phyloP scores from a whole-genome alignment of 2,888 invertebrate genomes.

The Dinocampus coccinellae region DNA sequence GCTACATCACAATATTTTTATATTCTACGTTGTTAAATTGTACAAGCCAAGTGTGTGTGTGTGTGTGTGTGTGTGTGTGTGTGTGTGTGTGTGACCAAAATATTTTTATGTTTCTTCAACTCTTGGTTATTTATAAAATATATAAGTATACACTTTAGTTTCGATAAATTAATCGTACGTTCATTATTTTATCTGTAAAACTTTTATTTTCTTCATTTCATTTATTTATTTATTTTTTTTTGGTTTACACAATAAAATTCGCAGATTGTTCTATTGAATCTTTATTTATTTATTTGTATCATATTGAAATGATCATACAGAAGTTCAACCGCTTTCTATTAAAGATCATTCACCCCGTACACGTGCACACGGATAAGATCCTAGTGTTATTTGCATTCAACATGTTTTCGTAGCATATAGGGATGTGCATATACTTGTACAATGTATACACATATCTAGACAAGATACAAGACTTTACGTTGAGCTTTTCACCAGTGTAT shows the following conservation, averaged over 20 bases:
- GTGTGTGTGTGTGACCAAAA: conserved; percentile 37
- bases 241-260: no score
- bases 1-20: conserved; percentile 52
- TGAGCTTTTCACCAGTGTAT: no score
- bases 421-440: no score
- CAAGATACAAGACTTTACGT: no score
- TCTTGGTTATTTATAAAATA: neutral
- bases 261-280: neutral
- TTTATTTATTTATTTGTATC: conserved; percentile 37
- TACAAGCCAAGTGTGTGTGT: neutral
- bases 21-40: conserved; percentile 32
- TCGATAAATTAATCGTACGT: neutral
- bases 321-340: conserved; percentile 20
- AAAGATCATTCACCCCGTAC: conserved; percentile 57
- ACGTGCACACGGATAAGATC: conserved; percentile 62
- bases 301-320: neutral
- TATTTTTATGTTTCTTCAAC: neutral
- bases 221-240: no score
- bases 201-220: neutral
- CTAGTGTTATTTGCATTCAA: conserved; percentile 38
- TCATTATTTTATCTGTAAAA: neutral
- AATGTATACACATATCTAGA: no score
- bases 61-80: no score
- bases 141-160: neutral
- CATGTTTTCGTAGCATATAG: no score